Base-by-base conservation (phyloP, 53 echinoderm and acorn worm genomes). In the Mesocentrotus franciscanus region DNA sequence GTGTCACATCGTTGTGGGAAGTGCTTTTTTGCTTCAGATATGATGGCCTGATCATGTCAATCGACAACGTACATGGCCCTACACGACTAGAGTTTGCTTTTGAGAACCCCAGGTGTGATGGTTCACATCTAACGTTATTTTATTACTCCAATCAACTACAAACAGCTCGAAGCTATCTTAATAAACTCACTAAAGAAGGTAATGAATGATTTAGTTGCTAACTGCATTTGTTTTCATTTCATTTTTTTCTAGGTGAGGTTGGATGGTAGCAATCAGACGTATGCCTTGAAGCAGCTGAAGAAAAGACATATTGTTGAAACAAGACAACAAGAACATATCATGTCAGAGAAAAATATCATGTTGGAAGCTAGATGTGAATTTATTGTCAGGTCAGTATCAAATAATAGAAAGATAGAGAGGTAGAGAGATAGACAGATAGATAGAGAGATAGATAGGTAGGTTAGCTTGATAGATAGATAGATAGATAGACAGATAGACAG, bases 261-360 rank as follows among this genome's bases (percentile, higher is more conserved):
- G 33, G 94, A 97, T 49, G 98, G 99, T 8, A 94, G 93, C 55
- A 98, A 97, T 89, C 97, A 97, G 92, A 98, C 99, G 17, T 99
- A 96, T 84, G 99, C 99, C 91, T 96, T 98, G 79, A 99, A 99
- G 96, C 99, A 99, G 93, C 98, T 99, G 75, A 99, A 99, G 94
- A 99, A 99, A 96, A 97, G 96, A 85, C 99, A 99, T 92, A 99
- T 99, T 74, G 99, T 99, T 27, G 99, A 99, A 90, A 99, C 99
- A 30, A 98, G 99, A 33, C 99, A 99, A 96, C 99, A 99, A 85
- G 99, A 99, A 92, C 99, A 99, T 60, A 99, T 99, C 92, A 99
- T 99, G 99, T 99, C 99, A 17, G 99, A 99, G 97, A 99, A 99
- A 85, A 98, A 97, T n/a, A 99, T 99, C 93, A 99, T 99, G 99